Conservation (phyloP, 2,888 invertebrate species). For the Campoletis raptor region DNA sequence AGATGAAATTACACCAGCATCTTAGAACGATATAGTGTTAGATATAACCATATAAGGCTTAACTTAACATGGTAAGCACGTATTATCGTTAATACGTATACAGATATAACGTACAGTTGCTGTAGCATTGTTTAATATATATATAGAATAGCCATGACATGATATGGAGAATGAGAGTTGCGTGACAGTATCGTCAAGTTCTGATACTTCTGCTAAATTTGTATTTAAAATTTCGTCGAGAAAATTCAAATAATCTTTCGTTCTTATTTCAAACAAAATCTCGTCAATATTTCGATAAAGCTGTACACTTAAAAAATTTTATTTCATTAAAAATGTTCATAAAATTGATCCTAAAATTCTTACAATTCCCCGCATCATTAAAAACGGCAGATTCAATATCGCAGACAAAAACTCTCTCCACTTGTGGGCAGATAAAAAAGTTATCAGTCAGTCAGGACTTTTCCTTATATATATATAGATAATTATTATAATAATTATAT, state of each 20-base stretch:
- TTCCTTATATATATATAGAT: no score
- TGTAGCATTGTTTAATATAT: not conserved
- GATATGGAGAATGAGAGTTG: conserved; percentile 25
- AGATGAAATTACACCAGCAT: conserved; percentile 64
- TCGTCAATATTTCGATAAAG: not conserved
- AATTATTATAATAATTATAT: no score
- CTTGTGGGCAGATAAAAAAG: no score
- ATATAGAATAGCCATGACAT: conserved; percentile 10
- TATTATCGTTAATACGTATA: conserved; percentile 50
- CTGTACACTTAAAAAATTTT: not conserved
- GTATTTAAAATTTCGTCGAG: not conserved
- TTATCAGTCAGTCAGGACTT: no score
- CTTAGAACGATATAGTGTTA: conserved; percentile 38
- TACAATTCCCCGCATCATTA: no score
- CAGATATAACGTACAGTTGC: not conserved
- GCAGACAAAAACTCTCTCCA: no score
- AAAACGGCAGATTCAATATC: no score
- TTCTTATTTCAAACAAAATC: no score
- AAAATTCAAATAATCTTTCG: conserved; percentile 18
- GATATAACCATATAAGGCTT: conserved; percentile 40
- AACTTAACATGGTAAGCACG: conserved; percentile 61
- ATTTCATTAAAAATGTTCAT: no score
- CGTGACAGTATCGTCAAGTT: conserved; percentile 6
- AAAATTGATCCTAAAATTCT: no score
- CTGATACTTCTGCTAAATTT: conserved; percentile 2